phyloP scores from a whole-genome alignment of 2,113 vertebrate genomes.

The Leptocoma aspasia region DNA sequence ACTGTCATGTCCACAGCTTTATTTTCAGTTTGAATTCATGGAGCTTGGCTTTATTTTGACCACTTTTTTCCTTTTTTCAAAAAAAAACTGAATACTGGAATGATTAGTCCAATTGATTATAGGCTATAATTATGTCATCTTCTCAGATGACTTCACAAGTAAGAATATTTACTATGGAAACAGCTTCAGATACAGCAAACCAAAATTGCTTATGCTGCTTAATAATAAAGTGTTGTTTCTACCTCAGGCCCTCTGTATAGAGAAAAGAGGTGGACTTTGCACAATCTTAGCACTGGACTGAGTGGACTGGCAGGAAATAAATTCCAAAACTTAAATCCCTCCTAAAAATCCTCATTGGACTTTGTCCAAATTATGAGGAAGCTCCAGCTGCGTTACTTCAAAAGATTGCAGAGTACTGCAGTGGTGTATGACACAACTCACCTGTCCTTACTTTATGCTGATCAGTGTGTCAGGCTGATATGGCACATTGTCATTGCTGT shows the following conservation, averaged over 20 bases:
- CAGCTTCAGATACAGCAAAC: not conserved
- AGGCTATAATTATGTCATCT: not conserved
- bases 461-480: not conserved
- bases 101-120: not conserved
- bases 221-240: not conserved
- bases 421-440: not conserved
- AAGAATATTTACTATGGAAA: not conserved
- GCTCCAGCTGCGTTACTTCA: not conserved
- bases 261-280: not conserved
- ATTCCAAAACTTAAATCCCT: not conserved
- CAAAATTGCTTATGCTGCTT: not conserved
- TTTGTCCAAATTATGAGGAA: not conserved
- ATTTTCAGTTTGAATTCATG: not conserved
- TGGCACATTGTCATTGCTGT: not conserved
- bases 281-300: not conserved
- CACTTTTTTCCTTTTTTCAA: not conserved
- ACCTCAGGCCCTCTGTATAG: not conserved
- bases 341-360: not conserved
- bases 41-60: constrained; percentile 5
- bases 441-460: not conserved
- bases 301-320: not conserved
- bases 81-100: not conserved
- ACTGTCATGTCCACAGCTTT: not conserved
- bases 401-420: not conserved
- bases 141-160: not conserved